Evolutionary conservation across 2,888 invertebrate genomes (phyloP).

Genomic region (Iphiclides podalirius): DNA sequence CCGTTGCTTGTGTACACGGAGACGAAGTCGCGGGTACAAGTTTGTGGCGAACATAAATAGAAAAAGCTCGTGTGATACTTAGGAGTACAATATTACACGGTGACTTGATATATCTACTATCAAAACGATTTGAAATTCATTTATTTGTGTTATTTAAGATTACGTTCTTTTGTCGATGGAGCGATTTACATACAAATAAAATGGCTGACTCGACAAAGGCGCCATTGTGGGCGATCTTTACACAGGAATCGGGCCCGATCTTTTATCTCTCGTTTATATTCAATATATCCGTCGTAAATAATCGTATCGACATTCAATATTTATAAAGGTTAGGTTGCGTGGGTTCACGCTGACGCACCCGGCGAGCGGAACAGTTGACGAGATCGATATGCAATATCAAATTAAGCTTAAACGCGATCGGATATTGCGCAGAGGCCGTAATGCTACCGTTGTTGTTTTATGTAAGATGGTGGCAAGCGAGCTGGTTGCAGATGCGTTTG

Average conservation of each 20-base stretch:
- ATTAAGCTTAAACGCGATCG: constrained; percentile 5
- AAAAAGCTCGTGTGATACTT: too few species aligned
- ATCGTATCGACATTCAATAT: constrained; percentile 74
- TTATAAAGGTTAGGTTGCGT: constrained; percentile 74
- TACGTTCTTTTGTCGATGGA: constrained; percentile 48
- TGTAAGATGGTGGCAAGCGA: too few species aligned
- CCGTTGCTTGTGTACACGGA: too few species aligned
- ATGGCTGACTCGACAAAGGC: constrained; percentile 73
- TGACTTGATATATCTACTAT: too few species aligned
- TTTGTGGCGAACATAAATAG: too few species aligned
- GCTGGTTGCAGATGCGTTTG: too few species aligned
- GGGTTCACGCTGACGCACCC: constrained; percentile 45
- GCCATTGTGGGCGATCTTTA: constrained; percentile 67
- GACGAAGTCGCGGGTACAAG: too few species aligned
- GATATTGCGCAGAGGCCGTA: not conserved
- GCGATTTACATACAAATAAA: constrained; percentile 75
- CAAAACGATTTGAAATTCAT: constrained; percentile 25
- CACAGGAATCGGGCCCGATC: constrained; percentile 63
- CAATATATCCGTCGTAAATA: constrained; percentile 71
- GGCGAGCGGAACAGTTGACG: not conserved
- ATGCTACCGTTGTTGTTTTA: too few species aligned
- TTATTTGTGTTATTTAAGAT: constrained; percentile 40
- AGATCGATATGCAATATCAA: constrained; percentile 15
- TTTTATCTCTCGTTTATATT: constrained; percentile 75
- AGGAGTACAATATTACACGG: too few species aligned